A percentile compares a stretch with the other conserved stretches of the same genome.
Evolutionary conservation across 30 jellyfish, hydroid and myxozoan genomes (phyloP).

Genomic region (Turritopsis dohrnii): DNA sequence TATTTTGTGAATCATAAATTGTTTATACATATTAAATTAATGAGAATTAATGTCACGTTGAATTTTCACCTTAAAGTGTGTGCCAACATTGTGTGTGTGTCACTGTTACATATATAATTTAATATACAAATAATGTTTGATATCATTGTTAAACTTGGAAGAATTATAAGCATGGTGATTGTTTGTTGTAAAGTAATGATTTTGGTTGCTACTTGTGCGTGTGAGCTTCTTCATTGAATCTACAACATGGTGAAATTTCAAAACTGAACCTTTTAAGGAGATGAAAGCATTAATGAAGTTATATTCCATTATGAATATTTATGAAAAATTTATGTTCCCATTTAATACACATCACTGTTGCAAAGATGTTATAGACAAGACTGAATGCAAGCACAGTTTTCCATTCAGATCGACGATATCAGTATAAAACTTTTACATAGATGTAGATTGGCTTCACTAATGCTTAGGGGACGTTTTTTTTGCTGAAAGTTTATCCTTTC

Average conservation of each 20-base stretch:
- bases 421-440: no score
- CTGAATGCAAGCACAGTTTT: neutral
- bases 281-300: neutral
- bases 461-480: no score
- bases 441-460: no score
- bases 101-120: no score
- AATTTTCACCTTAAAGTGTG: no score
- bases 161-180: no score
- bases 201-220: no score
- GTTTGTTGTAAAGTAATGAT: no score
- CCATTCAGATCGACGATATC: neutral
- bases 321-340: neutral
- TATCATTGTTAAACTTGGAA: no score
- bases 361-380: neutral
- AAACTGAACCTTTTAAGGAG: neutral
- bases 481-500: neutral
- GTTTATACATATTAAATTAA: neutral
- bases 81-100: no score
- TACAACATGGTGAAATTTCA: neutral
- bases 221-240: no score
- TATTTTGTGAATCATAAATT: neutral
- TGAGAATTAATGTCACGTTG: neutral
- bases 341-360: neutral
- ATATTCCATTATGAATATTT: neutral
- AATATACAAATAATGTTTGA: no score